Percentiles rank a stretch among this genome's conserved stretches.
Evolutionary conservation across 2,113 vertebrate genomes (phyloP).

Genomic region (Carassius gibelio): DNA sequence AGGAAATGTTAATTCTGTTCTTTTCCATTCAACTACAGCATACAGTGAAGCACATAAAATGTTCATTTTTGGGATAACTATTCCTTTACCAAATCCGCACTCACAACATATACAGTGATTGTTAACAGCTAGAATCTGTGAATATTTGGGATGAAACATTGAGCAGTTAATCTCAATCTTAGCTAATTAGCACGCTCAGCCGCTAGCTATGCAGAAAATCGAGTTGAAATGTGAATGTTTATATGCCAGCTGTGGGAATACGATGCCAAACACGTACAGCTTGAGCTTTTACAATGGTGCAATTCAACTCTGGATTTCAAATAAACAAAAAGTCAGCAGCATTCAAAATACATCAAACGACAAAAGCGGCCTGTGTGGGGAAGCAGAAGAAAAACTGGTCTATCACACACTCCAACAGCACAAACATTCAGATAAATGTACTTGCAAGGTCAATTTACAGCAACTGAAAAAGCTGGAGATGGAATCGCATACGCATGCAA

Average conservation of each 20-base stretch:
- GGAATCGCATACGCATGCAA: neutral
- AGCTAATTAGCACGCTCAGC: neutral
- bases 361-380: neutral
- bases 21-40: neutral
- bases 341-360: neutral
- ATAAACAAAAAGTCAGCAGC: conserved; percentile 11
- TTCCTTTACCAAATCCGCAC: neutral
- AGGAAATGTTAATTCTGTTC: neutral
- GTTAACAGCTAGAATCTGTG: neutral
- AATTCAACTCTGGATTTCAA: neutral
- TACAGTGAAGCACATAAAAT: neutral
- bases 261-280: neutral
- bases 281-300: conserved; percentile 8
- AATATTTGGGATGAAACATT: neutral
- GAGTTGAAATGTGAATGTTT: neutral
- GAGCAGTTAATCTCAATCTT: neutral
- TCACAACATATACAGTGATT: neutral
- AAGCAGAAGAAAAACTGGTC: neutral
- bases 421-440: neutral
- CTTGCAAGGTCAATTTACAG: neutral
- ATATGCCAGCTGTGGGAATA: neutral
- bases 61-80: neutral
- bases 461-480: neutral
- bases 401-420: neutral
- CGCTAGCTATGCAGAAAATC: neutral